These are phyloP conservation scores for Lepidurus arcticus DNA, from an alignment of 1,140 invertebrate genomes.

Conservation along the genomic window DNA sequence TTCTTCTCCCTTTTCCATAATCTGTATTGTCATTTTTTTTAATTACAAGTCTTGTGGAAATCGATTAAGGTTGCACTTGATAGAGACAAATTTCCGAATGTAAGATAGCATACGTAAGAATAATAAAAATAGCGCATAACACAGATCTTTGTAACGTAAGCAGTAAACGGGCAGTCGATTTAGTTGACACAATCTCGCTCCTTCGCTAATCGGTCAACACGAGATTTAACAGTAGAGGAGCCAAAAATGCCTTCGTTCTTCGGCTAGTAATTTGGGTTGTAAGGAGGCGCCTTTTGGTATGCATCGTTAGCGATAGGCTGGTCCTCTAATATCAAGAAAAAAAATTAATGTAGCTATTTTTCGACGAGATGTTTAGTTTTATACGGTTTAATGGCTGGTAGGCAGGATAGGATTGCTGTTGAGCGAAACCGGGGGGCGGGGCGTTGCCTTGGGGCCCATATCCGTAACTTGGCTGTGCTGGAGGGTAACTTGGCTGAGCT, in stretches of 20 bases:
- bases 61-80: not conserved
- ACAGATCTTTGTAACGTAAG: too few relatives aligned
- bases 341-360: too few relatives aligned
- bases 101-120: too few relatives aligned
- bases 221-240: not conserved
- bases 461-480: not conserved
- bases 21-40: not conserved
- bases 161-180: too few relatives aligned
- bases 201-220: not conserved
- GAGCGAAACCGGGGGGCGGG: not conserved
- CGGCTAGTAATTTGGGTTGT: conserved; percentile 26
- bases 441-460: not conserved
- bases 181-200: too few relatives aligned
- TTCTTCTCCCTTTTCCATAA: not conserved
- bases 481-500: not conserved
- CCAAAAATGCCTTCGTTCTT: not conserved
- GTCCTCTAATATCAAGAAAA: conserved; percentile 19
- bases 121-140: too few relatives aligned
- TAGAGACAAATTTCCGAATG: not conserved
- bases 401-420: not conserved
- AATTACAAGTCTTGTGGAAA: conserved; percentile 6
- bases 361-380: not conserved
- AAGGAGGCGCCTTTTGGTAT: conserved; percentile 25
- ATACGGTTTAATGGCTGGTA: not conserved
- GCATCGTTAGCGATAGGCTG: conserved; percentile 3